Percentiles rank a stretch among this genome's conserved stretches.
These are phyloP conservation scores for Oostethus manadensis DNA, from an alignment of 2,113 vertebrate species.

Conservation along the genomic window DNA sequence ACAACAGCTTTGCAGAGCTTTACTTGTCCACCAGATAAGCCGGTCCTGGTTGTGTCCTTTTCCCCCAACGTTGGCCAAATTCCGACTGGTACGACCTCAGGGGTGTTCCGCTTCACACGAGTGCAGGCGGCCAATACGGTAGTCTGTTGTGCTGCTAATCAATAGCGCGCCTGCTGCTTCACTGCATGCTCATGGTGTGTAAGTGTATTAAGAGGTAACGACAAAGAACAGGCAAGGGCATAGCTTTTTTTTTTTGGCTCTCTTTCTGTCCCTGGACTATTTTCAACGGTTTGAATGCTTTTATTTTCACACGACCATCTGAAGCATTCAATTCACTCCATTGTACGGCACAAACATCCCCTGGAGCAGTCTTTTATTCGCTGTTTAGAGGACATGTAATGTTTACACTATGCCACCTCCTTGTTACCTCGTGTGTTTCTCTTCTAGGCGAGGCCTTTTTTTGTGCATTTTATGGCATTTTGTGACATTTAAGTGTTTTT, in stretches of 20 bases:
- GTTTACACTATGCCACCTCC: not conserved
- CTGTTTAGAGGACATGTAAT: not conserved
- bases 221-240: constrained; percentile 4
- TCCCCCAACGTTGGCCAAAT: no score
- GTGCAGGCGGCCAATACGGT: no score
- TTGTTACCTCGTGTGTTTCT: not conserved
- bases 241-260: constrained; percentile 2
- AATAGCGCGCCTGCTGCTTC: no score
- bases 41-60: no score
- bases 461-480: not conserved
- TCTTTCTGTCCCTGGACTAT: constrained; percentile 4
- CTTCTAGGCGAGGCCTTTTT: not conserved
- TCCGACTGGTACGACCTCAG: no score
- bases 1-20: no score
- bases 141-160: no score
- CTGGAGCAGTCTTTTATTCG: not conserved
- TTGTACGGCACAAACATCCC: no score
- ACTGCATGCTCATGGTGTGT: no score
- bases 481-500: not conserved
- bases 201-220: not conserved
- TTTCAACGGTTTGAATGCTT: constrained; percentile 1
- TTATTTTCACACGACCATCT: not conserved
- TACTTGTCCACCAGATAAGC: no score
- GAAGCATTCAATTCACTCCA: not conserved
- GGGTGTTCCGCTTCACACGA: no score